These are phyloP conservation scores for Agrotis clavis DNA, from an alignment of 2,888 invertebrate species.

Conservation along the genomic window DNA sequence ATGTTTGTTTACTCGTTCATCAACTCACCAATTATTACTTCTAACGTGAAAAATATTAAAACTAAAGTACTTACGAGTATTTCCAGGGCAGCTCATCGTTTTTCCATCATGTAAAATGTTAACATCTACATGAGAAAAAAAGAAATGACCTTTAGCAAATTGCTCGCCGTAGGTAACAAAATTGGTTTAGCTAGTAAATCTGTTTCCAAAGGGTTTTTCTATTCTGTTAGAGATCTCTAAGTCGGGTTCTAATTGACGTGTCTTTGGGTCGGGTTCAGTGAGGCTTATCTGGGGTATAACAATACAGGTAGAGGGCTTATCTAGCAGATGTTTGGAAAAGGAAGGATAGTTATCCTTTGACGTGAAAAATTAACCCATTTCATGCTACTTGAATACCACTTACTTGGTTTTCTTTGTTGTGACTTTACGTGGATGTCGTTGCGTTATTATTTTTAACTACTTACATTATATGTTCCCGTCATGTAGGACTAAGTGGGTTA, in stretches of 20 bases:
- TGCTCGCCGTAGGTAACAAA: conserved; percentile 35
- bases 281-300: conserved; percentile 32
- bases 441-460: neutral
- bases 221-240: conserved; percentile 23
- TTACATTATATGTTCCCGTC: neutral
- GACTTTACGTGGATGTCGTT: neutral
- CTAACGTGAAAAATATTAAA: neutral
- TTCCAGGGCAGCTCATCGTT: neutral
- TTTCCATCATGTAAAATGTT: conserved; percentile 31
- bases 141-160: conserved; percentile 40
- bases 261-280: conserved; percentile 43
- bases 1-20: too few relatives aligned
- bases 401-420: conserved; percentile 13
- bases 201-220: conserved; percentile 40
- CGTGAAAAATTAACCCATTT: conserved; percentile 22
- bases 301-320: conserved; percentile 22
- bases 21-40: too few relatives aligned
- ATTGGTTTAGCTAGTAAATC: conserved; percentile 47
- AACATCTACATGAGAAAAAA: conserved; percentile 11
- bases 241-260: conserved; percentile 46
- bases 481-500: too few relatives aligned
- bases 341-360: neutral
- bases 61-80: neutral
- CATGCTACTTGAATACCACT: conserved; percentile 13
- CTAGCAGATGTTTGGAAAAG: neutral